These are phyloP conservation scores for Orbicella faveolata DNA, from an alignment of 64 coral and sea anemone species.

Conservation along the genomic window DNA sequence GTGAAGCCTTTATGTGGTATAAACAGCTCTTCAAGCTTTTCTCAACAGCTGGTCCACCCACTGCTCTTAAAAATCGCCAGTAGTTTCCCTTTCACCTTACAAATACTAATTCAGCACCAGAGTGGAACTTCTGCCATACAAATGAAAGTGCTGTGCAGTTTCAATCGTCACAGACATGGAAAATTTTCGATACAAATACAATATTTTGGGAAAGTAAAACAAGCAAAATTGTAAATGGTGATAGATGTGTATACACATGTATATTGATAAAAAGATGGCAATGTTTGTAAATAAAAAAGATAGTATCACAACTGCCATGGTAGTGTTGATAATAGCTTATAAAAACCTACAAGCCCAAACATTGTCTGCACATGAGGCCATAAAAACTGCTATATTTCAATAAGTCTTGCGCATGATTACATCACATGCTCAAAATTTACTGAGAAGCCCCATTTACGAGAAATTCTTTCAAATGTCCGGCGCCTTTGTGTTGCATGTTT, in stretches of 20 bases:
- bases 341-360: no score
- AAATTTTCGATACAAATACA: neutral
- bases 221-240: constrained; percentile 23
- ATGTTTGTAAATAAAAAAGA: constrained; percentile 14
- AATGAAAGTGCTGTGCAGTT: neutral
- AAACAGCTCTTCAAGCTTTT: neutral
- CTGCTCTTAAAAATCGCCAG: neutral
- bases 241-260: neutral
- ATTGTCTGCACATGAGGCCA: no score
- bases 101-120: constrained; percentile 4
- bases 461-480: no score
- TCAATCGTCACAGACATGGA: neutral
- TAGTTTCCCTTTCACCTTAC: neutral
- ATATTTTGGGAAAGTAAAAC: neutral
- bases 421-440: no score
- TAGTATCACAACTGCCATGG: neutral
- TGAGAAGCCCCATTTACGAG: no score
- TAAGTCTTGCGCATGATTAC: no score
- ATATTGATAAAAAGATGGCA: neutral
- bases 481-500: no score
- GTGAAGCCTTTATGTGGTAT: neutral
- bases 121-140: neutral
- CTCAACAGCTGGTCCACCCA: neutral
- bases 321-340: neutral
- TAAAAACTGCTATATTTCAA: no score